Conservation (phyloP, 2,797 vertebrate genomes). For the Discoglossus pictus region DNA sequence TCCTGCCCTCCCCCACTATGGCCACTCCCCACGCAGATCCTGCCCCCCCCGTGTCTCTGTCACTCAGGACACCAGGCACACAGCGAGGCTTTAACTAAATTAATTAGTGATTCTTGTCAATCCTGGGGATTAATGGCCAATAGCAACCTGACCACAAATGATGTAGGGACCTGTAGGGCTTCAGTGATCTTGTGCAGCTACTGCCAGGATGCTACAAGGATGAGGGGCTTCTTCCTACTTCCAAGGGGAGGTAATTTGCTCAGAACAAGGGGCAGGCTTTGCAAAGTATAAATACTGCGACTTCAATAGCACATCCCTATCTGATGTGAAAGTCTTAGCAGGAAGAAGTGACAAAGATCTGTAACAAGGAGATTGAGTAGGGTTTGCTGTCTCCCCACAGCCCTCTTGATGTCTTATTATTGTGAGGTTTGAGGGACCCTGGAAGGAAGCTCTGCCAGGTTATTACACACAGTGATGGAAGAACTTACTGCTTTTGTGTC, state of each 20-base stretch:
- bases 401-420: conserved; percentile 86
- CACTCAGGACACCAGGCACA: conserved; percentile 83
- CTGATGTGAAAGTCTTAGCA: conserved; percentile 83
- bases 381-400: conserved; percentile 51
- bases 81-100: conserved; percentile 90
- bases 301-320: conserved; percentile 88
- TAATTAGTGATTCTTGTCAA: conserved; percentile 92
- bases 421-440: conserved; percentile 65
- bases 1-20: no score
- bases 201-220: conserved; percentile 66
- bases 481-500: conserved; percentile 97
- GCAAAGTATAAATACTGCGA: conserved; percentile 98
- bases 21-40: conserved; percentile 74
- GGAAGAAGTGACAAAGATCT: conserved; percentile 83
- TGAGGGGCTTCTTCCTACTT: conserved; percentile 79
- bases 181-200: conserved; percentile 59
- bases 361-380: conserved; percentile 58
- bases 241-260: conserved; percentile 93
- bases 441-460: conserved; percentile 50
- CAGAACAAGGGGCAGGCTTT: conserved; percentile 92
- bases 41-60: conserved; percentile 79
- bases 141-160: conserved; percentile 67
- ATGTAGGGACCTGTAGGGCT: conserved; percentile 61
- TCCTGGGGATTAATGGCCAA: conserved; percentile 83
- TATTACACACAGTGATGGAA: conserved; percentile 84